Base-by-base conservation (phyloP, 1,140 invertebrate genomes). In the Dreissena rostriformis region DNA sequence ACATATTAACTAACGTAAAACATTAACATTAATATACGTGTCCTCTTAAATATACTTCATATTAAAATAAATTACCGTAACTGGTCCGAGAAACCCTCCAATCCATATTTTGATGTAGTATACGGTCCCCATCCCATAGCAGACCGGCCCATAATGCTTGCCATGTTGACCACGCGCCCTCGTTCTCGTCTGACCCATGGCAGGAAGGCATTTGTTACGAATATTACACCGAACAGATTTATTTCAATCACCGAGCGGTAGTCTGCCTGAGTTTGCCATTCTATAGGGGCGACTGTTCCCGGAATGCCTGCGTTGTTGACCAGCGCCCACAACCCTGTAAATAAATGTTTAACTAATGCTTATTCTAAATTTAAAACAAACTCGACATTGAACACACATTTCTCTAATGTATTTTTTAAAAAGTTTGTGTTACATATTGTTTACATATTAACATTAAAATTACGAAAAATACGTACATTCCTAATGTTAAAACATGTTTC, bases 251-350 rank as follows among this genome's bases (percentile, higher is more conserved):
- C 26, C 0, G 17, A 15, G 0, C 81, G 24, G 55, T 87, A 88
- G 61, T 90, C 83, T n/a, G 74, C 49, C 39, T 80, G 76, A 15
- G 73, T 83, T n/a, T 87, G 57, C 87, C 86, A 88, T 29, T 86
- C 83, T 14, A 71, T 28, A 14, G 26, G 57, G 5, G 86, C 86
- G 11, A 81, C 24, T 22, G 72, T 5, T 4, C 89, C 88, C 19
- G 78, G 52, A 10, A 90, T 71, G 26, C 88, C 88, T 0, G 89
- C 89, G 72, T 88, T 89, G 84, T 90, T 90, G 1, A 90, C 86
- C 22, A 90, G 24, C 7, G 84, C 88, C 89, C 89, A 90, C 24
- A 90, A 26, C 15, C 89, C 89, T 90, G 66, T 24, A 74, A 66
- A 77, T 12, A 57, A 53, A 73, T 68, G 22, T 61, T n/a, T 61